These are phyloP conservation scores for Drosophila takahashii DNA, from an alignment of 1,140 invertebrate species.

Conservation along the genomic window DNA sequence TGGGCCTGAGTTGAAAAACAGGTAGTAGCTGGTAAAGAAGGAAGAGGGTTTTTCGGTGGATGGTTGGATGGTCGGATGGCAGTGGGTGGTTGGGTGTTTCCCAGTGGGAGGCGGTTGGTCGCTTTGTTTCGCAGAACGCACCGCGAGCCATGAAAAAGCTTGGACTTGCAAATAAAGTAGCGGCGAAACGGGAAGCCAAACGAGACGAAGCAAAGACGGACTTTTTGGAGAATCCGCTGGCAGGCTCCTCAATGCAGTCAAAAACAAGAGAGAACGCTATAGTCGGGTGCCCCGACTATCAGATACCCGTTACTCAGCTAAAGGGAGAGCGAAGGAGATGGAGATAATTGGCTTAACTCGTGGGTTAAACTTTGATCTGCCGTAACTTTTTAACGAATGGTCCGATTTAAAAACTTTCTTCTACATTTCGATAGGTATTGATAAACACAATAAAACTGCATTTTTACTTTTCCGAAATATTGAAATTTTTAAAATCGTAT, in stretches of 20 bases:
- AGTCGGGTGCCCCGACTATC: too few relatives aligned
- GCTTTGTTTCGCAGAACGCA: conserved; percentile 43
- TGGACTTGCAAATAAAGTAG: conserved; percentile 48
- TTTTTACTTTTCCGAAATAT: too few relatives aligned
- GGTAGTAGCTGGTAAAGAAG: conserved; percentile 17
- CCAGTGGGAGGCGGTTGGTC: neutral
- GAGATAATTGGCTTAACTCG: too few relatives aligned
- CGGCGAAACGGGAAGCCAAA: conserved; percentile 19
- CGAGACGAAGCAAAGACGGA: conserved; percentile 30
- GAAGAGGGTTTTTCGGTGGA: conserved; percentile 2
- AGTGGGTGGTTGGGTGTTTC: neutral
- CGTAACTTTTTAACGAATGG: too few relatives aligned
- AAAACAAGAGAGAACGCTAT: too few relatives aligned
- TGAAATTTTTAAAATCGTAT: too few relatives aligned
- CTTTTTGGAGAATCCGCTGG: conserved; percentile 10
- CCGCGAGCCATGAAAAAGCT: conserved; percentile 50
- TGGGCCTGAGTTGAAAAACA: conserved; percentile 4
- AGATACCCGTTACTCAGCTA: too few relatives aligned
- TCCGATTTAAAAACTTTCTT: too few relatives aligned
- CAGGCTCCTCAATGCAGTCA: conserved; percentile 8
- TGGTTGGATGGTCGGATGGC: neutral
- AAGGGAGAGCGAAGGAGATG: too few relatives aligned
- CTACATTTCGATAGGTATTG: too few relatives aligned
- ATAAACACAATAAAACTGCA: too few relatives aligned
- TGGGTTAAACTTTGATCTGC: too few relatives aligned